A percentile compares a stretch with the other conserved stretches of the same genome.
phyloP scores from a whole-genome alignment of 1,140 invertebrate genomes.

The Conus betulinus region DNA sequence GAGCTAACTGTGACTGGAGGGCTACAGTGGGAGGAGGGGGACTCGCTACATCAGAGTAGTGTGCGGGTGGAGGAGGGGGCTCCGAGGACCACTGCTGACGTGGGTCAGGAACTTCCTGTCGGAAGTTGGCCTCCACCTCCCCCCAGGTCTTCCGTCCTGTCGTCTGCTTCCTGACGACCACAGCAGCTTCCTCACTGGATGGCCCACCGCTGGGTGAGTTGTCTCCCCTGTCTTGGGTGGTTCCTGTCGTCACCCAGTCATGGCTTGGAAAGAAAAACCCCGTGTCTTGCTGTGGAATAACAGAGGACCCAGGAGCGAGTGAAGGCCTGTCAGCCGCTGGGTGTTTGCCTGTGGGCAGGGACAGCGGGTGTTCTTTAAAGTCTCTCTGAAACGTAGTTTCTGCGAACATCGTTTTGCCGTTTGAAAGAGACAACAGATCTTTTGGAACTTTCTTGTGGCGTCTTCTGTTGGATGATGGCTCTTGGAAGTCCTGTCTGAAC shows the following conservation, averaged over 20 bases:
- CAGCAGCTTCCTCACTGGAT: neutral
- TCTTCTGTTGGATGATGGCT: neutral
- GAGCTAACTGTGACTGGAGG: neutral
- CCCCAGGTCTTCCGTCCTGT: neutral
- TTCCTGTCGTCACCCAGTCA: neutral
- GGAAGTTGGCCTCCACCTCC: neutral
- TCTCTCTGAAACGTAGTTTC: slow-evolving; percentile 1
- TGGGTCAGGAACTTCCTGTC: neutral
- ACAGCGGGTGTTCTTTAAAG: neutral
- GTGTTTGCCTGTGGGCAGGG: neutral
- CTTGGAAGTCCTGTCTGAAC: neutral
- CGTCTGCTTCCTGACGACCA: neutral
- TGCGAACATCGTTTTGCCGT: neutral
- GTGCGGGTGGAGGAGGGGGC: neutral
- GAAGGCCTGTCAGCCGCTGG: neutral
- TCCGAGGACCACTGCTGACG: neutral
- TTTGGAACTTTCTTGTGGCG: neutral
- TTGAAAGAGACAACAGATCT: neutral
- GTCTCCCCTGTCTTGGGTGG: neutral
- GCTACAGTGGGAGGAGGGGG: neutral
- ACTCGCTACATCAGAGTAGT: neutral
- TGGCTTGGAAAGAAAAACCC: neutral
- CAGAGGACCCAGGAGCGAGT: too few relatives aligned
- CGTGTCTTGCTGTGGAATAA: too few relatives aligned
- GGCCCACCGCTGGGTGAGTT: neutral